A percentile compares a stretch with the other conserved stretches of the same genome.
Evolutionary conservation across 2,888 invertebrate species (phyloP).

Genomic region (Galeopsomyia nigrocyanea): DNA sequence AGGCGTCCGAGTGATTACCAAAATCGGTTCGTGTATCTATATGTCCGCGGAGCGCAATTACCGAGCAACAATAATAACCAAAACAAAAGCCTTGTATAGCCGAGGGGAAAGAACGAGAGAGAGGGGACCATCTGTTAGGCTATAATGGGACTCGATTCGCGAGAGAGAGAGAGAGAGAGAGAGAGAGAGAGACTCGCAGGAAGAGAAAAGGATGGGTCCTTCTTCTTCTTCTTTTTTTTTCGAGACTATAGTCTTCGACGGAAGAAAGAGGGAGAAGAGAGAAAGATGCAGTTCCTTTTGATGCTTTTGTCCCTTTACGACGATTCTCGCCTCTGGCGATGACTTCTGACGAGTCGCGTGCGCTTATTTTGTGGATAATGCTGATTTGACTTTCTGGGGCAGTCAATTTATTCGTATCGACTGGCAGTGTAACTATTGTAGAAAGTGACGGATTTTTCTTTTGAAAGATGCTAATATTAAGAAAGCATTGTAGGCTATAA

Average conservation of each 20-base stretch:
- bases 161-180: neutral
- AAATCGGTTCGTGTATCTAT: constrained; percentile 55
- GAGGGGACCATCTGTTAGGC: constrained; percentile 65
- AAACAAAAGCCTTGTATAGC: constrained; percentile 58
- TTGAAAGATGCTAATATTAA: too few species aligned
- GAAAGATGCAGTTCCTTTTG: constrained; percentile 52
- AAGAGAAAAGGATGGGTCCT: constrained; percentile 24
- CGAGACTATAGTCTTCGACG: constrained; percentile 6
- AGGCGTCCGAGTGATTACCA: constrained; percentile 59
- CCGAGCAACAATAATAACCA: constrained; percentile 64
- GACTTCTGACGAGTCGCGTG: neutral
- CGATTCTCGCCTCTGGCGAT: constrained; percentile 13
- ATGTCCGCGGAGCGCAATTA: constrained; percentile 57
- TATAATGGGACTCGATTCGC: constrained; percentile 48
- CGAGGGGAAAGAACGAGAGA: constrained; percentile 50
- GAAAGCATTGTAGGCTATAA: too few species aligned
- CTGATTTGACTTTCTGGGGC: too few species aligned
- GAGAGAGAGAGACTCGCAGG: constrained; percentile 41
- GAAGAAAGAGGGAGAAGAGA: constrained; percentile 48
- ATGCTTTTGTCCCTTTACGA: constrained; percentile 53
- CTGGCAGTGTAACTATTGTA: too few species aligned
- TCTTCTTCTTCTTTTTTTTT: constrained; percentile 37
- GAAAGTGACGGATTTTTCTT: too few species aligned
- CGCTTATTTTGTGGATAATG: too few species aligned
- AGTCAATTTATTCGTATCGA: too few species aligned